A percentile compares a stretch with the other conserved stretches of the same genome.
phyloP scores from a whole-genome alignment of 1,140 invertebrate species.

The Brachionus asplanchnoidis region DNA sequence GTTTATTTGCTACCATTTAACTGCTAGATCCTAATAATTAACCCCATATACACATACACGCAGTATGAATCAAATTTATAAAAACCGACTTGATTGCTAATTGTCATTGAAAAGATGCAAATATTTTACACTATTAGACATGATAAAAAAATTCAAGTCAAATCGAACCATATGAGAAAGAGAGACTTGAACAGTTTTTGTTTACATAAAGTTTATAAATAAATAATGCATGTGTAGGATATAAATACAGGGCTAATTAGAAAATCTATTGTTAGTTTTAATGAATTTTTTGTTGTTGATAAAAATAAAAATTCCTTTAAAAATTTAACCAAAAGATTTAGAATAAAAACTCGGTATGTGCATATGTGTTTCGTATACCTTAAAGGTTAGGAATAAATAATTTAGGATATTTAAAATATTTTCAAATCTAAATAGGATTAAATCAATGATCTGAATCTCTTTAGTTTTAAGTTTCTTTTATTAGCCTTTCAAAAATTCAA shows the following conservation, averaged over 20 bases:
- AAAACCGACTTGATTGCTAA: background rate
- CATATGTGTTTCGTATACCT: background rate
- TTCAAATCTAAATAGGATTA: background rate
- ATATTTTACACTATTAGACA: background rate
- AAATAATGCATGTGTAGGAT: background rate
- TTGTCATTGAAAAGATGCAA: constrained; percentile 7
- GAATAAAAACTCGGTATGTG: background rate
- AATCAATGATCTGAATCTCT: constrained; percentile 17
- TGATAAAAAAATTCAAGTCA: background rate
- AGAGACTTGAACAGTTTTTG: background rate
- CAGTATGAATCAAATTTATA: background rate
- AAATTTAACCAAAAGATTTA: constrained; percentile 17
- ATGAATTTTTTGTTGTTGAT: background rate
- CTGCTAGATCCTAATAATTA: background rate
- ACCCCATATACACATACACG: background rate
- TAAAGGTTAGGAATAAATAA: background rate
- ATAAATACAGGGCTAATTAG: background rate
- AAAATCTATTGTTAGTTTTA: background rate
- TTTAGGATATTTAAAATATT: background rate
- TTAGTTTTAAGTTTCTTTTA: background rate
- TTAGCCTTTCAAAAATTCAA: background rate
- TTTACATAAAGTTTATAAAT: background rate
- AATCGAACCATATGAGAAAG: background rate
- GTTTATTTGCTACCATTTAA: background rate
- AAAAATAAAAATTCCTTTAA: background rate